A percentile compares a stretch with the other conserved stretches of the same genome.
These are phyloP conservation scores for Ciconia boyciana DNA, from an alignment of 2,113 vertebrate genomes.

Conservation along the genomic window DNA sequence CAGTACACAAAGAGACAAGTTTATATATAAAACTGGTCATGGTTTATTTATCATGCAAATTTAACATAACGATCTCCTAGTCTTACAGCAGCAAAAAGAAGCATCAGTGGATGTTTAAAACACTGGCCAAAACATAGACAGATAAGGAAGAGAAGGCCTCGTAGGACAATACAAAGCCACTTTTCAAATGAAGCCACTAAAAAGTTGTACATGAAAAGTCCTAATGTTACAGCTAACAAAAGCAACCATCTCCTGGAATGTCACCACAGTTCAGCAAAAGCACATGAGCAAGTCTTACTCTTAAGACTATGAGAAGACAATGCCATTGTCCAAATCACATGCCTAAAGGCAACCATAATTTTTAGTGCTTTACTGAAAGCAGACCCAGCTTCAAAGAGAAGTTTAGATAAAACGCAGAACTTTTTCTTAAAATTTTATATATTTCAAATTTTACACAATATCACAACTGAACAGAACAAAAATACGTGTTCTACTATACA, in stretches of 20 bases:
- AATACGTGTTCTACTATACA: not conserved
- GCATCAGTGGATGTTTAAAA: not conserved
- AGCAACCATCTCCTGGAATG: not conserved
- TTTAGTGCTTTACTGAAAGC: not conserved
- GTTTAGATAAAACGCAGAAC: not conserved
- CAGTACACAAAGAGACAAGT: not conserved
- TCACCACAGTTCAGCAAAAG: not conserved
- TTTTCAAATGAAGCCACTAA: not conserved
- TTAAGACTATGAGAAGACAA: not conserved
- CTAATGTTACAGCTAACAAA: not conserved
- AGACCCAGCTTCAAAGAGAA: not conserved
- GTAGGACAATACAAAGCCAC: not conserved
- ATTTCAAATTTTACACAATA: not conserved
- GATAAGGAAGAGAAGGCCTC: not conserved
- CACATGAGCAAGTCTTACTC: not conserved
- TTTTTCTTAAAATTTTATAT: not conserved
- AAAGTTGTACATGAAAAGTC: not conserved
- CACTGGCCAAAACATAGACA: not conserved
- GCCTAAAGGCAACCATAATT: not conserved
- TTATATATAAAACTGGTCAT: not conserved
- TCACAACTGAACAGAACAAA: not conserved
- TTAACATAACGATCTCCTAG: not conserved
- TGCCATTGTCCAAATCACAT: not conserved
- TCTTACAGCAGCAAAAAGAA: not conserved
- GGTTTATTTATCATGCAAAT: not conserved